Evolutionary conservation across 2,113 vertebrate genomes (phyloP).

Genomic region (Nothobranchius kuhntae): DNA sequence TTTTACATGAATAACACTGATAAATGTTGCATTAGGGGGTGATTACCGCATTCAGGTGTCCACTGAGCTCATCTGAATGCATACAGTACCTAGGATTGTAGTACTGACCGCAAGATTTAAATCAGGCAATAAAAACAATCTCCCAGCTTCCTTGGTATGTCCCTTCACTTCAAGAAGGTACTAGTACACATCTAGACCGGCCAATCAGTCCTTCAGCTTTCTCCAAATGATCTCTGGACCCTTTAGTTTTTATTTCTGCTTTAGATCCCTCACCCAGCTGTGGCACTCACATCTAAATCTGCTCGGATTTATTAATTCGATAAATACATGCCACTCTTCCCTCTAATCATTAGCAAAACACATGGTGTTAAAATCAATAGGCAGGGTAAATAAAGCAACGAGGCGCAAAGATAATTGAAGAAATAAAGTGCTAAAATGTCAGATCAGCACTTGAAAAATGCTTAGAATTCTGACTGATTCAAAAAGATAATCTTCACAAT

Average conservation of each 20-base stretch:
- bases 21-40: constrained; percentile 34
- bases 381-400: constrained; percentile 42
- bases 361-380: constrained; percentile 25
- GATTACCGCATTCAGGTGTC: constrained; percentile 18
- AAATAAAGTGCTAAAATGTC: constrained; percentile 39
- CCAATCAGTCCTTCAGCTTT: constrained; percentile 24
- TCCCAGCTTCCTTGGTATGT: neutral
- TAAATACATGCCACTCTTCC: constrained; percentile 50
- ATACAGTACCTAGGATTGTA: constrained; percentile 9
- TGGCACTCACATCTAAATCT: constrained; percentile 1
- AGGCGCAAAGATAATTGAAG: constrained; percentile 29
- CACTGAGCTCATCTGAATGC: constrained; percentile 3
- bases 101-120: constrained; percentile 12
- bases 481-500: constrained; percentile 10
- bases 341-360: constrained; percentile 19
- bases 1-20: constrained; percentile 40
- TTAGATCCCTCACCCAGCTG: too few relatives aligned
- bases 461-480: constrained; percentile 8
- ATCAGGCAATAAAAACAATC: constrained; percentile 1
- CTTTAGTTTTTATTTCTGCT: constrained; percentile 23
- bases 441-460: constrained; percentile 18
- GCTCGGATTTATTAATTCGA: constrained; percentile 41
- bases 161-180: constrained; percentile 17
- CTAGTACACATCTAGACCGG: constrained; percentile 10
- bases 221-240: constrained; percentile 19